phyloP scores from a whole-genome alignment of 2,113 vertebrate genomes.

The Cyphomyrus discorhynchus region DNA sequence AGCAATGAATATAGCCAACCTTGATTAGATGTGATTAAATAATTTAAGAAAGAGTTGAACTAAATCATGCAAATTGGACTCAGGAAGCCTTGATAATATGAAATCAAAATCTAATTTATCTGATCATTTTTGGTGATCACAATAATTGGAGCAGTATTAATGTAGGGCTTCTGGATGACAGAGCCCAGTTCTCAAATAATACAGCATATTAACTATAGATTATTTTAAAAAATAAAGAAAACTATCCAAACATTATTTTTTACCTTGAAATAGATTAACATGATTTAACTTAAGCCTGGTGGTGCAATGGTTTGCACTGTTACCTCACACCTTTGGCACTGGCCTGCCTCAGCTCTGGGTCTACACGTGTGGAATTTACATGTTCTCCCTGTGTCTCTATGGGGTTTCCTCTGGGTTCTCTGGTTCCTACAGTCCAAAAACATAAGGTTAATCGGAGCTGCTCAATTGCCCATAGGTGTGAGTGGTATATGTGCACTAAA shows the following conservation, averaged over 20 bases:
- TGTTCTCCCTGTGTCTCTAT: background rate
- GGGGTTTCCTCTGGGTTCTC: background rate
- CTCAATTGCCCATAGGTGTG: background rate
- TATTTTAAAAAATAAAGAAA: background rate
- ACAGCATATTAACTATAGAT: background rate
- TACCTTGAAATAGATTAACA: background rate
- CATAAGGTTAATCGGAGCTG: background rate
- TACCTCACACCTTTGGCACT: background rate
- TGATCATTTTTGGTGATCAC: slow-evolving; percentile 13
- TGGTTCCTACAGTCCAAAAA: background rate
- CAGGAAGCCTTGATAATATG: slow-evolving; percentile 13
- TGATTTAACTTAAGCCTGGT: background rate
- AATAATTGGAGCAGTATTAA: slow-evolving; percentile 7
- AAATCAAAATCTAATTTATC: slow-evolving; percentile 13
- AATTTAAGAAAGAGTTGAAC: slow-evolving; percentile 7
- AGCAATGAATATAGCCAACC: background rate
- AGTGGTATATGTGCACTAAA: background rate
- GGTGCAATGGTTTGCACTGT: background rate
- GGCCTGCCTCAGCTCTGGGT: background rate
- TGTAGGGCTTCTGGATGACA: background rate
- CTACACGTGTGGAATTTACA: background rate
- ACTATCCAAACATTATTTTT: background rate
- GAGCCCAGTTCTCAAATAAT: background rate
- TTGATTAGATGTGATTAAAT: slow-evolving; percentile 18
- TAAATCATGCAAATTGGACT: slow-evolving; percentile 14